Percentiles rank a stretch among this genome's conserved stretches.
Conservation (phyloP, 2,113 vertebrate genomes). For the Rhinopomastus cyanomelas region DNA sequence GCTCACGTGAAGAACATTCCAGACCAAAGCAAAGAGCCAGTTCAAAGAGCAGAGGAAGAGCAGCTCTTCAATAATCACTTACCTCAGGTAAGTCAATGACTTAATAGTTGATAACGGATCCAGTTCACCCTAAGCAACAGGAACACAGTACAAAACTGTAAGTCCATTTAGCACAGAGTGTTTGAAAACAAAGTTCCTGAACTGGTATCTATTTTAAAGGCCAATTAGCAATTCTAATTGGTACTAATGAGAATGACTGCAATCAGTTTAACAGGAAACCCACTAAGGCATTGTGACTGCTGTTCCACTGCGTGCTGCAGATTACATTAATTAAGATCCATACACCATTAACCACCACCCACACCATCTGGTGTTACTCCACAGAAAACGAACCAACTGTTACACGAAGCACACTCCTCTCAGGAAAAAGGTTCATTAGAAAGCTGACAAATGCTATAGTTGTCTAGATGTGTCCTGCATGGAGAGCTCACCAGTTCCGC, state of each 20-base stretch:
- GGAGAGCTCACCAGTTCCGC: conserved; percentile 87
- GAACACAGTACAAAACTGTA: not conserved
- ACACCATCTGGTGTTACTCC: not conserved
- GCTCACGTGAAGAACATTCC: not conserved
- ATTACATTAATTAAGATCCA: not conserved
- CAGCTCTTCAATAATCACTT: not conserved
- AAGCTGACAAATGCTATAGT: not conserved
- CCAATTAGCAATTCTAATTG: not conserved
- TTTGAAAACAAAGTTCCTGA: not conserved
- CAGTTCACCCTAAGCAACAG: conserved; percentile 85
- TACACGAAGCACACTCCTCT: not conserved
- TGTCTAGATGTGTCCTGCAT: not conserved
- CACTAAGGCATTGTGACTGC: not conserved
- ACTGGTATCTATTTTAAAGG: not conserved
- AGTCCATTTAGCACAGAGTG: not conserved
- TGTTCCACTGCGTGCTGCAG: not conserved
- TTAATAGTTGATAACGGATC: conserved; percentile 90
- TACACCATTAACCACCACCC: not conserved
- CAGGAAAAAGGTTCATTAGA: not conserved
- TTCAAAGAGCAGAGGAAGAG: not conserved
- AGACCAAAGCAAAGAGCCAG: not conserved
- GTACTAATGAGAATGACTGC: not conserved
- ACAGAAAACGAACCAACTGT: not conserved
- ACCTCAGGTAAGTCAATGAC: conserved; percentile 90
- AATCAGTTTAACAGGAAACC: not conserved